These are phyloP conservation scores for Magallana ariakensis DNA, from an alignment of 1,140 invertebrate genomes.

Conservation along the genomic window DNA sequence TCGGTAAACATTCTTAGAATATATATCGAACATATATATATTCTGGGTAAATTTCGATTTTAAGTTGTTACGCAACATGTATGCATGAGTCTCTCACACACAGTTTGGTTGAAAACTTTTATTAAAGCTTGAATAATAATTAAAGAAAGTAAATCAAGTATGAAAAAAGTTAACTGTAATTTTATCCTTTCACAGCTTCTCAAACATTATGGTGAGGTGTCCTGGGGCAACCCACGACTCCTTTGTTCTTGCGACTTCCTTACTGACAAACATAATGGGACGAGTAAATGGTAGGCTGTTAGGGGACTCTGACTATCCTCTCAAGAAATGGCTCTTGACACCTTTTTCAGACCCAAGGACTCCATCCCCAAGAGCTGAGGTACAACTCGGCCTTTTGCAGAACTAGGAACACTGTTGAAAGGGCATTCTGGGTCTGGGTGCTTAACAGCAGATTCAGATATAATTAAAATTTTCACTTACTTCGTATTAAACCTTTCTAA, in stretches of 20 bases:
- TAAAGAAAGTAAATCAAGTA: too few relatives aligned
- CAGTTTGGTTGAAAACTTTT: too few relatives aligned
- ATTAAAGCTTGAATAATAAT: not conserved
- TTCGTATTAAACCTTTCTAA: too few relatives aligned
- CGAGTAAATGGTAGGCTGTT: slow-evolving; percentile 38
- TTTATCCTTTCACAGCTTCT: slow-evolving; percentile 12
- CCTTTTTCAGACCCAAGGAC: slow-evolving; percentile 43
- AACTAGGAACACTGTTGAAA: slow-evolving; percentile 46
- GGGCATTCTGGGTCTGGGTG: slow-evolving; percentile 48
- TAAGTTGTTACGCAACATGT: too few relatives aligned
- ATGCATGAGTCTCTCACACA: too few relatives aligned
- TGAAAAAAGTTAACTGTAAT: too few relatives aligned
- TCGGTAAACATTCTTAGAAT: not conserved
- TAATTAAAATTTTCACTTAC: too few relatives aligned
- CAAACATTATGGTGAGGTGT: not conserved
- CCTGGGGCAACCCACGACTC: slow-evolving; percentile 19
- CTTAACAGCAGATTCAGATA: slow-evolving; percentile 51
- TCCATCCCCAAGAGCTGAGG: slow-evolving; percentile 30
- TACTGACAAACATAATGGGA: not conserved
- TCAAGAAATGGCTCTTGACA: slow-evolving; percentile 54
- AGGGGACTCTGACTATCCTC: slow-evolving; percentile 54
- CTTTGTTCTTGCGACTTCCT: slow-evolving; percentile 2
- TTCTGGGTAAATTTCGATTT: too few relatives aligned
- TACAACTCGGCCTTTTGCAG: slow-evolving; percentile 49
- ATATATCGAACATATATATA: too few relatives aligned